These are phyloP conservation scores for Nephrocerus scutellatus DNA, from an alignment of 2,888 invertebrate species.

Conservation along the genomic window DNA sequence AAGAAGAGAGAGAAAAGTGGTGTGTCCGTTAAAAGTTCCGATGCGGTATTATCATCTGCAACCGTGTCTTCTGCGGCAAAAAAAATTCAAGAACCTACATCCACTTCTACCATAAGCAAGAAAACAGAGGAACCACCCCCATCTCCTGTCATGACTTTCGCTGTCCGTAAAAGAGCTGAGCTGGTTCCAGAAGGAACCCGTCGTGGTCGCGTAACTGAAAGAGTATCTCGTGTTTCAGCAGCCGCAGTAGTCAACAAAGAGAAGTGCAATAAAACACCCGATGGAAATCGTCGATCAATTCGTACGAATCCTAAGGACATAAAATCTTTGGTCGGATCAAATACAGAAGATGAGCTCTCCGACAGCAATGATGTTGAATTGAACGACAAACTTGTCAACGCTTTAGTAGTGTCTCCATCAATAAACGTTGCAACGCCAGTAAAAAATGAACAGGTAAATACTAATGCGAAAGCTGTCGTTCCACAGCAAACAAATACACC, in stretches of 20 bases:
- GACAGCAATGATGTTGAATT: no score
- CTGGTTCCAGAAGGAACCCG: conserved; percentile 41
- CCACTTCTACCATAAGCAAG: conserved; percentile 7
- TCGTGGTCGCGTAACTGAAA: conserved; percentile 50
- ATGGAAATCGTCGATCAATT: conserved; percentile 42
- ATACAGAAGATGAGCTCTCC: conserved; percentile 27
- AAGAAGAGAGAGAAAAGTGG: conserved; percentile 24
- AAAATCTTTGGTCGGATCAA: conserved; percentile 24
- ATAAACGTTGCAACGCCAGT: conserved; percentile 13
- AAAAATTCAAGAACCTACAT: conserved; percentile 13
- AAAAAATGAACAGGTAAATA: conserved; percentile 22
- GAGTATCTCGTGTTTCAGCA: conserved; percentile 52
- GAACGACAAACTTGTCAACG: no score
- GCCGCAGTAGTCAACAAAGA: conserved; percentile 42
- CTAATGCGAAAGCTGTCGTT: conserved; percentile 28
- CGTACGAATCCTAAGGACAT: conserved; percentile 32
- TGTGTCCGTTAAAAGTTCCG: conserved; percentile 12
- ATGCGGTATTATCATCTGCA: conserved; percentile 11
- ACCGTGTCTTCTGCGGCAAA: conserved; percentile 9
- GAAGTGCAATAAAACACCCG: conserved; percentile 28
- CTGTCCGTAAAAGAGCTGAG: conserved; percentile 54
- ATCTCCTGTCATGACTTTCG: conserved; percentile 46
- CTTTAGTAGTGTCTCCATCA: no score
- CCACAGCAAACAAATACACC: conserved; percentile 24
- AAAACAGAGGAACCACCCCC: conserved; percentile 12